phyloP scores from a whole-genome alignment of 2,888 invertebrate species.

The Crepidodera aurea region DNA sequence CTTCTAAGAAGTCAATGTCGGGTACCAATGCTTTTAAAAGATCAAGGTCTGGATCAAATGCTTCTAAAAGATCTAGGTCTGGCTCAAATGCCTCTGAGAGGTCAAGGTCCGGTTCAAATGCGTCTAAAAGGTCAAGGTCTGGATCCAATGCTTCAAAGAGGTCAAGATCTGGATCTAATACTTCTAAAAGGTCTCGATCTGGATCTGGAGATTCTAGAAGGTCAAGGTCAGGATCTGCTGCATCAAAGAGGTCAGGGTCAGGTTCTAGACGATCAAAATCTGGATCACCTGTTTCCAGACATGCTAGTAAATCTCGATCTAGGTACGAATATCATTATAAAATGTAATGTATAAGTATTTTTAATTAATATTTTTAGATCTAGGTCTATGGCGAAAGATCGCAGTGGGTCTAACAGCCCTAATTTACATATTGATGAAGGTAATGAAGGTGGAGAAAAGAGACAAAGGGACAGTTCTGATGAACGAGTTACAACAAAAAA shows the following conservation, averaged over 20 bases:
- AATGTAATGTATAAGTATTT: background rate
- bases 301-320: slow-evolving; percentile 40
- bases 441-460: slow-evolving; percentile 56
- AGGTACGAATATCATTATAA: slow-evolving; percentile 40
- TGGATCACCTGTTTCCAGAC: slow-evolving; percentile 34
- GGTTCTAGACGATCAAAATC: slow-evolving; percentile 44
- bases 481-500: slow-evolving; percentile 58
- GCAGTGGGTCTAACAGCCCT: slow-evolving; percentile 60
- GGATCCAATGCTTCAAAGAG: slow-evolving; percentile 40
- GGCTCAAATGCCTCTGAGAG: slow-evolving; percentile 36
- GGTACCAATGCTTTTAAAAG: slow-evolving; percentile 39
- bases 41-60: slow-evolving; percentile 39
- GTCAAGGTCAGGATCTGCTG: slow-evolving; percentile 39
- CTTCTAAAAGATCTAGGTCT: slow-evolving; percentile 37
- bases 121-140: slow-evolving; percentile 43
- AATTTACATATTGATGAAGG: slow-evolving; percentile 64
- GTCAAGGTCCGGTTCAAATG: slow-evolving; percentile 38
- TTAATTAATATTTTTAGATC: slow-evolving; percentile 23
- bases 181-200: slow-evolving; percentile 43
- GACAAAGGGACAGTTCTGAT: slow-evolving; percentile 55
- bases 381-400: slow-evolving; percentile 38
- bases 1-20: slow-evolving; percentile 37
- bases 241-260: slow-evolving; percentile 40
- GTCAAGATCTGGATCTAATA: slow-evolving; percentile 43
- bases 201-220: slow-evolving; percentile 38